Evolutionary conservation across 1,140 invertebrate species (phyloP).

Genomic region (Ostrea denselamellosa): DNA sequence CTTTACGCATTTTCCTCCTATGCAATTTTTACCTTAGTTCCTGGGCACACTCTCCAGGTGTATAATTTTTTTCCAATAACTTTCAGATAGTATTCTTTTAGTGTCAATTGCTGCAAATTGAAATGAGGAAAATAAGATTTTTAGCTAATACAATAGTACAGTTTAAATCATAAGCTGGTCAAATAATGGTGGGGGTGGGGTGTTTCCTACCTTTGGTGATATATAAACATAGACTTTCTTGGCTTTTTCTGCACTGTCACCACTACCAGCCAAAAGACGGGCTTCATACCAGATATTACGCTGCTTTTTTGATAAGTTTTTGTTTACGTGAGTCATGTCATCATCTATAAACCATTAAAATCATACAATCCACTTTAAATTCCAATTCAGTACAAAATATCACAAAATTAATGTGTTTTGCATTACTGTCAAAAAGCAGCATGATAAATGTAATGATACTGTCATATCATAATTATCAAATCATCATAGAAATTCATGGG

Average conservation of each 20-base stretch:
- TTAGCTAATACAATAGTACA: too few relatives aligned
- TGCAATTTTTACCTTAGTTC: constrained; percentile 86
- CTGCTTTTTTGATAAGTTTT: constrained; percentile 90
- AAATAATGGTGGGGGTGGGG: too few relatives aligned
- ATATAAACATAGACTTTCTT: constrained; percentile 92
- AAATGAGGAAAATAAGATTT: not conserved
- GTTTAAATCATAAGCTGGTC: too few relatives aligned
- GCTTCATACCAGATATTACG: constrained; percentile 93
- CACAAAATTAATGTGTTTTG: too few relatives aligned
- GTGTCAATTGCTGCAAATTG: constrained; percentile 87
- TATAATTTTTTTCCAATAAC: constrained; percentile 94
- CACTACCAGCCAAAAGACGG: constrained; percentile 87
- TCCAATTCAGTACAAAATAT: too few relatives aligned
- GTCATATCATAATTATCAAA: too few relatives aligned
- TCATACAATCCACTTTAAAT: too few relatives aligned
- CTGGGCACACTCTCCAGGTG: constrained; percentile 95
- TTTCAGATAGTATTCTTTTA: constrained; percentile 95
- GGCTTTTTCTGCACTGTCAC: constrained; percentile 85
- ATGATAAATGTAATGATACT: too few relatives aligned
- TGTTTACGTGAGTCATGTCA: constrained; percentile 90
- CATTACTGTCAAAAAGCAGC: too few relatives aligned
- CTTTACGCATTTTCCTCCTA: not conserved
- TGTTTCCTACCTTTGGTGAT: constrained; percentile 77
- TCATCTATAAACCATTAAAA: constrained; percentile 80
- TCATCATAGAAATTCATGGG: too few relatives aligned